A percentile compares a stretch with the other conserved stretches of the same genome.
These are phyloP conservation scores for Aphelenchoides besseyi DNA, from an alignment of 1,140 invertebrate genomes.

Conservation along the genomic window DNA sequence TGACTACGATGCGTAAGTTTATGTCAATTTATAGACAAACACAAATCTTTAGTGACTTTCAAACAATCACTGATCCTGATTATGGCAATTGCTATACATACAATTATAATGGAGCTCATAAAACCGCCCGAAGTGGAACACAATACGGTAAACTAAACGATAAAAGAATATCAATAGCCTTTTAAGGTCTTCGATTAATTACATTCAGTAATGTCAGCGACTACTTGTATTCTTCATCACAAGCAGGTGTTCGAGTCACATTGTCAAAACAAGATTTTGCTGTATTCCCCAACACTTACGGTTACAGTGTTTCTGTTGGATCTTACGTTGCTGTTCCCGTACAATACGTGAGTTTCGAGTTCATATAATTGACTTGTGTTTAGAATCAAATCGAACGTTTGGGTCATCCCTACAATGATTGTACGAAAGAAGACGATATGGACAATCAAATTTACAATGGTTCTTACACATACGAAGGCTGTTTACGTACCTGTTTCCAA, in stretches of 20 bases:
- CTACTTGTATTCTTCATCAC: slow-evolving; percentile 18
- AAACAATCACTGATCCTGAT: slow-evolving; percentile 16
- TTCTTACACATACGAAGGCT: slow-evolving; percentile 22
- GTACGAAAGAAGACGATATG: background rate
- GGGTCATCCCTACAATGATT: slow-evolving; percentile 11
- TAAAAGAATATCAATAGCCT: background rate
- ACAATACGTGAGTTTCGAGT: slow-evolving; percentile 1
- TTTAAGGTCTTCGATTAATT: slow-evolving; percentile 17
- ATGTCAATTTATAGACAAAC: background rate
- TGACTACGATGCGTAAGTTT: slow-evolving; percentile 16
- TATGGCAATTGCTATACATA: slow-evolving; percentile 25
- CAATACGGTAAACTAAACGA: slow-evolving; percentile 2
- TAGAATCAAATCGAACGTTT: slow-evolving; percentile 8
- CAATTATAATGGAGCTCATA: slow-evolving; percentile 14
- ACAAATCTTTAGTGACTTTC: slow-evolving; percentile 14
- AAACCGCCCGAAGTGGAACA: background rate
- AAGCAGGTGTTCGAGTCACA: slow-evolving; percentile 15
- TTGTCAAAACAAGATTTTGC: slow-evolving; percentile 13
- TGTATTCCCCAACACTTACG: slow-evolving; percentile 16
- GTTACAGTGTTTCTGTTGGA: slow-evolving; percentile 12
- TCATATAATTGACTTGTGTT: background rate
- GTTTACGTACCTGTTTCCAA: slow-evolving; percentile 17
- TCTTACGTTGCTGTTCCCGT: slow-evolving; percentile 2
- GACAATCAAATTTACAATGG: background rate
- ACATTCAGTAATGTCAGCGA: slow-evolving; percentile 22